phyloP scores from a whole-genome alignment of 1,140 invertebrate genomes.

The Pseudachorutes palmiensis region DNA sequence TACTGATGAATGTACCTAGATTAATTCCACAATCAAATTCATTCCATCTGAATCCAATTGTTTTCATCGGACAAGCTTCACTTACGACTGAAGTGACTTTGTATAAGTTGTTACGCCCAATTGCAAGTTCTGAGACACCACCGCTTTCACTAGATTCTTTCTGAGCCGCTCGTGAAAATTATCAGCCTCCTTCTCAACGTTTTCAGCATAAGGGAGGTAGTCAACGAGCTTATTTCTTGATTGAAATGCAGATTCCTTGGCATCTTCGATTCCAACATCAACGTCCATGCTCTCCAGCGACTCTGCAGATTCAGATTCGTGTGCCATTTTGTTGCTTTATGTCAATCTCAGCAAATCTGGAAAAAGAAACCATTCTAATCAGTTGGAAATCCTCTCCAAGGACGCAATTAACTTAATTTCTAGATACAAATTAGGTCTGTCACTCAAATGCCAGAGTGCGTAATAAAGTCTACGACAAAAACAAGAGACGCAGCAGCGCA shows the following conservation, averaged over 20 bases:
- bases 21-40: neutral
- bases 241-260: neutral
- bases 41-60: neutral
- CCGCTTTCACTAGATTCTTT: conserved; percentile 37
- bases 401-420: too few relatives aligned
- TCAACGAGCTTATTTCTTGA: conserved; percentile 12
- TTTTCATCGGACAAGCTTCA: neutral
- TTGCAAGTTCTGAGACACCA: conserved; percentile 37
- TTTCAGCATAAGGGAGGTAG: conserved; percentile 39
- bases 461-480: too few relatives aligned
- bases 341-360: too few relatives aligned
- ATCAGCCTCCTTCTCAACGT: conserved; percentile 34
- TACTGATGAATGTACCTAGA: conserved; percentile 70
- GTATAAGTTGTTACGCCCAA: conserved; percentile 38
- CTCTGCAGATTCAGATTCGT: neutral
- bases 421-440: too few relatives aligned
- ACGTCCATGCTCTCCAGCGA: conserved; percentile 13
- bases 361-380: too few relatives aligned
- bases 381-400: too few relatives aligned
- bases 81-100: conserved; percentile 34
- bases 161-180: conserved; percentile 36
- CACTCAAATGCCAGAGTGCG: too few relatives aligned
- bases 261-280: neutral
- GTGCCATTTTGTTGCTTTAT: neutral
- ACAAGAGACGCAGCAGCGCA: too few relatives aligned